Evolutionary conservation across 2,113 vertebrate genomes (phyloP).

Genomic region (Pterocles orientalis): DNA sequence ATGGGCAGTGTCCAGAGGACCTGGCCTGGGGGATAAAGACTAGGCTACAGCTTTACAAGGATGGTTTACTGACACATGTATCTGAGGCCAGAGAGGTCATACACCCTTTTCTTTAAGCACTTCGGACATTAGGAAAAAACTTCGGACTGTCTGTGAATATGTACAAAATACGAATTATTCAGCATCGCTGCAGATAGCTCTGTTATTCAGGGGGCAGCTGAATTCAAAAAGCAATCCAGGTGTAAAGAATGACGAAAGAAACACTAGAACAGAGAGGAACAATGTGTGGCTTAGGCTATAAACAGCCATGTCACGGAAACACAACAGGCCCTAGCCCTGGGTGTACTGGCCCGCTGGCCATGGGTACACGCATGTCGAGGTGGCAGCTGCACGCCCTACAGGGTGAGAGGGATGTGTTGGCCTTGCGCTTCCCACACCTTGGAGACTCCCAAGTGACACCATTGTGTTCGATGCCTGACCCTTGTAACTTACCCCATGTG

Average conservation of each 20-base stretch:
- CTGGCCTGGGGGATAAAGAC: neutral
- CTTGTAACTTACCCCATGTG: neutral
- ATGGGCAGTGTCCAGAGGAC: neutral
- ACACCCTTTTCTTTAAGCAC: neutral
- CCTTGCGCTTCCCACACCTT: neutral
- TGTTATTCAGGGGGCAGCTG: neutral
- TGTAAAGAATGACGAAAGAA: neutral
- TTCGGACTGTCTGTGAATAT: neutral
- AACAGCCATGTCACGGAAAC: neutral
- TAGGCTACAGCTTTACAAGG: constrained; percentile 11
- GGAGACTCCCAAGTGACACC: neutral
- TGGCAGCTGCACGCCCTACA: neutral
- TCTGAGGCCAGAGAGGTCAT: neutral
- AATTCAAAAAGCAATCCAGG: neutral
- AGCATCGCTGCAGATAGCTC: neutral
- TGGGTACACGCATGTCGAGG: neutral
- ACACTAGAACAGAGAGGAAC: neutral
- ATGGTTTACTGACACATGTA: neutral
- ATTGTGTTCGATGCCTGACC: neutral
- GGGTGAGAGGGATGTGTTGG: neutral
- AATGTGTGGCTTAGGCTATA: neutral
- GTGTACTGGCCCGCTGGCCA: neutral
- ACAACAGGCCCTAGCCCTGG: neutral
- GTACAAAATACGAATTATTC: constrained; percentile 23
- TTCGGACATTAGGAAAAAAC: neutral